A percentile compares a stretch with the other conserved stretches of the same genome.
Evolutionary conservation across 2,113 vertebrate species (phyloP).

Genomic region (Sialia sialis): DNA sequence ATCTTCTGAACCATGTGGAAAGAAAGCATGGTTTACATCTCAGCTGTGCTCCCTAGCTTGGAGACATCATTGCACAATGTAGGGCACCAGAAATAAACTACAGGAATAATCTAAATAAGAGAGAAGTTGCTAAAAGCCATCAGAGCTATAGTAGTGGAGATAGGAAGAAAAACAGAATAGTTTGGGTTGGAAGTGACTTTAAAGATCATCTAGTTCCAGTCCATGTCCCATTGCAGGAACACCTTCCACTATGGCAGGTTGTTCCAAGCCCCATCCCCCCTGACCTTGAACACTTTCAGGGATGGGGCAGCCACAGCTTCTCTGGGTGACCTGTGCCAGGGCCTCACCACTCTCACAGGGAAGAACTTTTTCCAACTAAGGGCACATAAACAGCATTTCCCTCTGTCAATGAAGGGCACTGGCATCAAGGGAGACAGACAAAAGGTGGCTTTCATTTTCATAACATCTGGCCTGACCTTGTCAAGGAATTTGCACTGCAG

Average conservation of each 20-base stretch:
- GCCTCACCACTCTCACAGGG: neutral
- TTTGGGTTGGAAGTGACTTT: neutral
- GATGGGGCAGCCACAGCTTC: neutral
- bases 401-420: neutral
- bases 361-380: neutral
- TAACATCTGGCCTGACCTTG: neutral
- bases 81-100: neutral
- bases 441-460: neutral
- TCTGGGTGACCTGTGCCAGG: neutral
- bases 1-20: neutral
- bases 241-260: neutral
- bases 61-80: fast-evolving
- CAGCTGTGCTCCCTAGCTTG: neutral
- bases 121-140: neutral
- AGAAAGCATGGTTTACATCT: neutral
- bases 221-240: neutral
- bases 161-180: neutral
- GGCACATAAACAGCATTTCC: neutral
- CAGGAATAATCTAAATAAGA: neutral
- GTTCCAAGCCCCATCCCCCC: neutral
- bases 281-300: neutral
- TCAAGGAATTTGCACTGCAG: neutral
- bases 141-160: neutral
- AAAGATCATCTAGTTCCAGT: neutral
- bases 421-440: neutral